Evolutionary conservation across 2,888 invertebrate species (phyloP), one percentile per base, ranked within the genome.

Genomic region (Automeris io): DNA sequence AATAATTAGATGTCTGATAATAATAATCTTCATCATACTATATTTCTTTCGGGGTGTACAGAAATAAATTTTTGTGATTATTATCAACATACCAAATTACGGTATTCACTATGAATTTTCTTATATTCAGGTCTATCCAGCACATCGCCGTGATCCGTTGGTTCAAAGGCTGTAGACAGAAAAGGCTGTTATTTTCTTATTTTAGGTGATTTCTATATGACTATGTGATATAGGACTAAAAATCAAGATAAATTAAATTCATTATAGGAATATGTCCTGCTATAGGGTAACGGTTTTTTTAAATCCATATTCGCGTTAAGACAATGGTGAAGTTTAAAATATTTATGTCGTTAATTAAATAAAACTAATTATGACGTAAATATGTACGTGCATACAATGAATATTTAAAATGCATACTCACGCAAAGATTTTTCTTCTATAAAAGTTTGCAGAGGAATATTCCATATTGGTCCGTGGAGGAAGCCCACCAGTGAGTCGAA

Each of bases 371-470:
- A 29, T 18, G 33, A 16, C 9, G 7, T 34, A 32, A 13, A 31
- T 31, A 9, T 7, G 13, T 6, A 13, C 5, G 8, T 29, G 7
- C 13, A 6, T 13, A 13, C 13, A 13, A 2, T 5, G n/a, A n/a
- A 33, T 11, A 11, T n/a, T 19, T 18, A 4, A 11, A 7, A 13
- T 5, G 7, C 18, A 18, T 35, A 63, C 91, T 87, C 89, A 97
- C 97, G 94, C 51, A 96, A 79, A 39, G 96, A 97, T 75, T 96
- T 95, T 63, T 96, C 95, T 77, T 97, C 97, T 48, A 97, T 94
- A 66, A 97, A 97, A 19, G 94, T 95, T 61, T 95, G 90, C 37
- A 97, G 82, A 0, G 97, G 97, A 8, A 95, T 92, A 66, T 95
- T 96, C 95, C 97, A 97, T 33, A 97, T 90, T 0, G 97, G 96